Base-by-base conservation (phyloP, 2,113 vertebrate species). In the Labrus mixtus region DNA sequence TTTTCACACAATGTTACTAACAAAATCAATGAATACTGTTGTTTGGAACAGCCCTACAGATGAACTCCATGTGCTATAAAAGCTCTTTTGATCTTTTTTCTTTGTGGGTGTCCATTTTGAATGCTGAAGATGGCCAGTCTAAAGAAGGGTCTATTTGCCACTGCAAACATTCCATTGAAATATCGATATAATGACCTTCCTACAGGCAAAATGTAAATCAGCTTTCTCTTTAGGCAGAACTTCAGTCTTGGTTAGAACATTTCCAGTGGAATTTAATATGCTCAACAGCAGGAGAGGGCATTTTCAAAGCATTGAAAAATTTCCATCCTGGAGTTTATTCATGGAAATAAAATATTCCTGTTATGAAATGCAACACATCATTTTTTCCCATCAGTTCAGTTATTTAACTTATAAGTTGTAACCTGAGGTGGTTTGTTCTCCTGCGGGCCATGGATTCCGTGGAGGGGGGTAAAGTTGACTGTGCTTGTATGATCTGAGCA, bases 361-460 rank as follows among this genome's bases (percentile, higher is more conserved):
- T 80, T 66, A 36, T 72, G 66, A 83, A 83, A 77, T 75, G 48
- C 57, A 66, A 58, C 77, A 53, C 10, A 10, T 12, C 65, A 16
- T 76, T 36, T 55, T 19, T 84, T 59, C 80, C 37, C 4, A 1
- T 45, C 11, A 56, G 43, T 55, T 61, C 16, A 33, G 2, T 9
- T 1, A 23, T 23, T 76, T 58, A 80, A 73, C 56, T 11, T 78
- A 63, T 68, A 10, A 63, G 23, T 19, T 51, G 68, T 73, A 65
- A 71, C 67, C 46, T 3, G 8, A 64, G 22, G 19, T 57, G 41
- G 19, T 80, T 69, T 72, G 20, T 68, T 73, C 13, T 6, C 15
- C 73, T 80, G 68, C 4, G 10, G 76, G 55, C 43, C 22, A 59
- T 41, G 41, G 55, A 39, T 17, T 84, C 73, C 54, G 23, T 15